Conservation (phyloP, 2,113 vertebrate genomes). For the Chauna torquata region DNA sequence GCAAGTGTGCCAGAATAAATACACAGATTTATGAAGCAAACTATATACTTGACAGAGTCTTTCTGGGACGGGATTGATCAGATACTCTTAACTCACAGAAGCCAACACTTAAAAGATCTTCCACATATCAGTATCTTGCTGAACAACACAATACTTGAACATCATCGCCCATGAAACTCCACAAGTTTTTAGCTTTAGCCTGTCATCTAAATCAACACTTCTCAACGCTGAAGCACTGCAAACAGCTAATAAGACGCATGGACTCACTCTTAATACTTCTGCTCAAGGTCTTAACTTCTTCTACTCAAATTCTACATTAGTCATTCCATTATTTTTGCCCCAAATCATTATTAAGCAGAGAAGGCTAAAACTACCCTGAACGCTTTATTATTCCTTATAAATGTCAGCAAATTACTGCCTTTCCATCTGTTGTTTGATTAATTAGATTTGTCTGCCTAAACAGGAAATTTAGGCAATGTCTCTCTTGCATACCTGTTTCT, state of each 20-base stretch:
- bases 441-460: background rate
- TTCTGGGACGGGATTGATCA: background rate
- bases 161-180: background rate
- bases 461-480: background rate
- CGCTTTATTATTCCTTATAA: background rate
- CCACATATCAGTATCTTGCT: background rate
- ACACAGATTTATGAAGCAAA: conserved; percentile 19
- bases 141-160: background rate
- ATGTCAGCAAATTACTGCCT: background rate
- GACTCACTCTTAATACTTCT: background rate
- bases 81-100: background rate
- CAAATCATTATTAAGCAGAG: background rate
- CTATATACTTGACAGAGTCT: background rate
- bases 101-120: background rate
- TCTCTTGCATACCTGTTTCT: background rate
- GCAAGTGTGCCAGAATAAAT: conserved; percentile 32
- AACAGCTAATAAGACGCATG: background rate
- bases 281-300: background rate
- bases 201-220: background rate
- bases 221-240: background rate
- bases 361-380: background rate
- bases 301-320: background rate
- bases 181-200: background rate
- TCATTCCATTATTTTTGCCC: background rate
- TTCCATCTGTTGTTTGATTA: background rate